Evolutionary conservation across 2,888 invertebrate species (phyloP).

Genomic region (Erebia aethiops): DNA sequence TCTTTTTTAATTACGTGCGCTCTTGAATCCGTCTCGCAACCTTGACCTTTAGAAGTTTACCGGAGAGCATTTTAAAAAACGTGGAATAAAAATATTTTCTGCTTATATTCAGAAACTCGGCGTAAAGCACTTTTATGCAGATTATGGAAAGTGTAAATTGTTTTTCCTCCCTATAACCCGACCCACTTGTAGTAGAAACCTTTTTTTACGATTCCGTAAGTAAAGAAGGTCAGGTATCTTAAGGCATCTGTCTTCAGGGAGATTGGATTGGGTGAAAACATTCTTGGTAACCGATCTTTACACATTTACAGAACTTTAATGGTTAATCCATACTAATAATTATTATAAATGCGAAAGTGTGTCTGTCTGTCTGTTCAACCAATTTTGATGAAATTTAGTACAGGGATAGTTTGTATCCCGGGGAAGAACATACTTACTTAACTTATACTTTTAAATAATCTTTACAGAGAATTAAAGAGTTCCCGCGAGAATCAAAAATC

Average conservation of each 20-base stretch:
- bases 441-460: too few relatives aligned
- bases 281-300: background rate
- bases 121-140: slow-evolving; percentile 8
- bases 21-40: slow-evolving; percentile 25
- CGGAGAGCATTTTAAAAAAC: slow-evolving; percentile 22
- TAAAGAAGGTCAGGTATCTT: slow-evolving; percentile 3
- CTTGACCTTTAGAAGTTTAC: slow-evolving; percentile 34
- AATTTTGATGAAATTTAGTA: too few relatives aligned
- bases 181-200: background rate
- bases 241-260: background rate
- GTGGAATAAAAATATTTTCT: slow-evolving; percentile 26
- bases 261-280: background rate
- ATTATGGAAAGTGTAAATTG: slow-evolving; percentile 12
- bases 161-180: slow-evolving; percentile 1
- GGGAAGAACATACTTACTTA: too few relatives aligned
- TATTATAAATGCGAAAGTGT: too few relatives aligned
- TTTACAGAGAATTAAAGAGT: too few relatives aligned
- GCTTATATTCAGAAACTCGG: slow-evolving; percentile 6
- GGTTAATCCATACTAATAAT: too few relatives aligned
- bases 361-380: too few relatives aligned
- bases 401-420: too few relatives aligned
- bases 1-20: slow-evolving; percentile 31
- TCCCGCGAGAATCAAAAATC: too few relatives aligned
- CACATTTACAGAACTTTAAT: too few relatives aligned
- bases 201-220: slow-evolving; percentile 1